Conservation (phyloP, 2,888 invertebrate genomes). For the Drosophila putrida region DNA sequence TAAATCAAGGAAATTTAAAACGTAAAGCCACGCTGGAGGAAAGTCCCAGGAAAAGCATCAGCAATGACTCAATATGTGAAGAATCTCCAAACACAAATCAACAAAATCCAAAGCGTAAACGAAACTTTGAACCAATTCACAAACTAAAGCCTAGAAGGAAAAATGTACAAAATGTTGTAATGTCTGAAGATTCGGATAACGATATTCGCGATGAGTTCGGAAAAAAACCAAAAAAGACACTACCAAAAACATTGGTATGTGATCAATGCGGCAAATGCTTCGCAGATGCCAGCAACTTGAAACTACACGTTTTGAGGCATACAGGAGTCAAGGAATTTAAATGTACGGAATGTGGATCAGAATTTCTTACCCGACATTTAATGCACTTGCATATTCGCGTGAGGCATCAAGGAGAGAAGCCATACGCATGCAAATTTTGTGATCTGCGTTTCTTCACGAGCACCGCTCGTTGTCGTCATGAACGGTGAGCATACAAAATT, state of each 20-base stretch:
- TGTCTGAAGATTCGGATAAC: not conserved
- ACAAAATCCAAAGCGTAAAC: no score
- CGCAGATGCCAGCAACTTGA: slow-evolving; percentile 36
- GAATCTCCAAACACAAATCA: no score
- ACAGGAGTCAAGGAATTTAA: slow-evolving; percentile 39
- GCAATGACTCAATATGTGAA: no score
- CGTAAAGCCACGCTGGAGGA: not conserved
- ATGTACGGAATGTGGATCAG: slow-evolving; percentile 36
- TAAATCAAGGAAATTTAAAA: not conserved
- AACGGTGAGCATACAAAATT: slow-evolving; percentile 59
- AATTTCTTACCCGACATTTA: slow-evolving; percentile 37
- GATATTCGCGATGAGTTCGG: not conserved
- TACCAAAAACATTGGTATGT: slow-evolving; percentile 26
- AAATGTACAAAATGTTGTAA: not conserved
- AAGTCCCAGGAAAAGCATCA: not conserved
- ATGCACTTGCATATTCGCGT: slow-evolving; percentile 41
- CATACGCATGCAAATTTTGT: slow-evolving; percentile 74
- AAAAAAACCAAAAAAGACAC: not conserved
- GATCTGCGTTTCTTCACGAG: slow-evolving; percentile 75
- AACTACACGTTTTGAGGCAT: slow-evolving; percentile 40
- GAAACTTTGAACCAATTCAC: no score
- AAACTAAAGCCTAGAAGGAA: no score
- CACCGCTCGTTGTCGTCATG: slow-evolving; percentile 74
- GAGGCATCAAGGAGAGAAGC: slow-evolving; percentile 79
- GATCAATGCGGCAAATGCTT: slow-evolving; percentile 41